Evolutionary conservation across 1,140 invertebrate genomes (phyloP).

Genomic region (Coelopa frigida): DNA sequence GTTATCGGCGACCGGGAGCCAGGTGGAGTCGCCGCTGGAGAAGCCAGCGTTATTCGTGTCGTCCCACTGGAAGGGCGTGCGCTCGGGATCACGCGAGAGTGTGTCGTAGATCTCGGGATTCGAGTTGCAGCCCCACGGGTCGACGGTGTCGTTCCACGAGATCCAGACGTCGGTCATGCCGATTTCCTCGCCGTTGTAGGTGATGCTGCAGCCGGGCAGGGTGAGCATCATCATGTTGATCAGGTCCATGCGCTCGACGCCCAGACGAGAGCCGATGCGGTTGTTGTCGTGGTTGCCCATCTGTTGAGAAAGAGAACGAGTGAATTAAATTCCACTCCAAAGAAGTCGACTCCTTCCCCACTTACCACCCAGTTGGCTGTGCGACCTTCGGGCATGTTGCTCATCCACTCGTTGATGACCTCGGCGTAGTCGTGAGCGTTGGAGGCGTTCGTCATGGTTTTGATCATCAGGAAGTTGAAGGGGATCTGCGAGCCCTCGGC

Average conservation of each 20-base stretch:
- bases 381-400: conserved; percentile 49
- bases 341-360: conserved; percentile 16
- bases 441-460: neutral
- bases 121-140: neutral
- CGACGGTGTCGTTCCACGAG: conserved; percentile 28
- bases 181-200: conserved; percentile 51
- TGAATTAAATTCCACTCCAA: neutral
- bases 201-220: conserved; percentile 62
- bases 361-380: conserved; percentile 53
- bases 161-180: conserved; percentile 61
- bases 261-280: conserved; percentile 51
- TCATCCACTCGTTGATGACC: conserved; percentile 48
- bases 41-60: conserved; percentile 44
- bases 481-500: conserved; percentile 51
- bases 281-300: conserved; percentile 56
- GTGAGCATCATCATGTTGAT: conserved; percentile 58
- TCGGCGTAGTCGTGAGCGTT: conserved; percentile 21
- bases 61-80: conserved; percentile 71
- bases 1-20: conserved; percentile 55
- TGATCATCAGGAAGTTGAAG: conserved; percentile 55
- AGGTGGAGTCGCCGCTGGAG: conserved; percentile 47
- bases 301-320: conserved; percentile 44
- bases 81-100: conserved; percentile 55
- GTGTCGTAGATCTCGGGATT: conserved; percentile 29
- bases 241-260: conserved; percentile 51